phyloP scores from a whole-genome alignment of 2,888 invertebrate species.

The Sipha maydis region DNA sequence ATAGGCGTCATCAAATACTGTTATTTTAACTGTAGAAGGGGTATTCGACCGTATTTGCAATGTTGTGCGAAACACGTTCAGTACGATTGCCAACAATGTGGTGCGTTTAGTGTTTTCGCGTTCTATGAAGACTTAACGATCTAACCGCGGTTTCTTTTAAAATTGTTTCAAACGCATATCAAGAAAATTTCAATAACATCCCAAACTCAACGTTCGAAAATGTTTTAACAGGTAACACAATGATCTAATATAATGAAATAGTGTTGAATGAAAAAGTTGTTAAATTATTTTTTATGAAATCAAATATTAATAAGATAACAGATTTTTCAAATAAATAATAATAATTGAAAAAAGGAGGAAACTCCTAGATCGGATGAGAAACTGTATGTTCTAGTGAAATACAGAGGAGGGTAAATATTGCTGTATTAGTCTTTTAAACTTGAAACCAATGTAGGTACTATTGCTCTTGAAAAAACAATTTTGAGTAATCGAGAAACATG shows the following conservation, averaged over 20 bases:
- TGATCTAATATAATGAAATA: not conserved
- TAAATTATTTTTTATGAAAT: not conserved
- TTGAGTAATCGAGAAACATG: no score
- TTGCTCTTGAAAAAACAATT: no score
- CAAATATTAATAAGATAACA: not conserved
- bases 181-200: not conserved
- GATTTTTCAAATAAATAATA: no score
- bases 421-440: no score
- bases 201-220: not conserved
- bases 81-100: not conserved
- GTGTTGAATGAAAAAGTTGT: no score
- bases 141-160: not conserved
- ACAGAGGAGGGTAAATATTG: no score
- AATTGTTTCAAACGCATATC: not conserved
- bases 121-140: constrained; percentile 28
- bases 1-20: not conserved
- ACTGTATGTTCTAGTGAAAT: no score
- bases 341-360: not conserved
- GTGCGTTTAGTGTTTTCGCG: not conserved
- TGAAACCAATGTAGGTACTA: no score
- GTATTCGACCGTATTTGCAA: not conserved
- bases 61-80: not conserved
- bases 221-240: not conserved
- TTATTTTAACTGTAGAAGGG: constrained; percentile 6
- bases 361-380: not conserved